Conservation (phyloP, 1,140 invertebrate genomes). For the Bombyx mandarina region DNA sequence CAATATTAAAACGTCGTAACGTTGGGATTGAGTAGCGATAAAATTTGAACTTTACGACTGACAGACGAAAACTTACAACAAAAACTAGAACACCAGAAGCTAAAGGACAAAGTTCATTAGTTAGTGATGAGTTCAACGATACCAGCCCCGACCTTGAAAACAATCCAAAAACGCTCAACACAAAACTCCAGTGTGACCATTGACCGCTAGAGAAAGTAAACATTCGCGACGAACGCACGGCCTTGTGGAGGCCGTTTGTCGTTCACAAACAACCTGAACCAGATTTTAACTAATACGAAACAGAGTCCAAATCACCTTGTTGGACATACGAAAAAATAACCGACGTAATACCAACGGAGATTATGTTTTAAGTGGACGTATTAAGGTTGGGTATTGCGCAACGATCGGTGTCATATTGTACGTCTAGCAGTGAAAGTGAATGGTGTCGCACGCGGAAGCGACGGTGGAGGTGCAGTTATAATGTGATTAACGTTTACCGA, state of each 20-base stretch:
- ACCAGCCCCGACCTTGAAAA: constrained; percentile 22
- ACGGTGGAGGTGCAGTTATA: constrained; percentile 46
- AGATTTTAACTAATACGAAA: constrained; percentile 22
- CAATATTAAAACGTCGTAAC: too few species aligned
- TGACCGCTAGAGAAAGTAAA: constrained; percentile 64
- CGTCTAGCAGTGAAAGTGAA: constrained; percentile 49
- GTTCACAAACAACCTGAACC: constrained; percentile 18
- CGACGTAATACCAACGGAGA: constrained; percentile 9
- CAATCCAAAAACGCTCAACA: constrained; percentile 16
- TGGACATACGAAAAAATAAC: constrained; percentile 26
- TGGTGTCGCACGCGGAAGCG: constrained; percentile 54
- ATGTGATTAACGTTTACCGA: constrained; percentile 33
- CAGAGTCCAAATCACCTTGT: constrained; percentile 25
- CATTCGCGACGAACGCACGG: constrained; percentile 30
- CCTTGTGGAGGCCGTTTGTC: constrained; percentile 42
- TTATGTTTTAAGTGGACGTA: too few species aligned
- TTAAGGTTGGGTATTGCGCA: too few species aligned
- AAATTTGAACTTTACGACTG: too few species aligned
- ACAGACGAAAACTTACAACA: neutral
- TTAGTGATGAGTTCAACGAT: neutral
- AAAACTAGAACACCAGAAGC: neutral
- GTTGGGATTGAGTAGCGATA: too few species aligned
- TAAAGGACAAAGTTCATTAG: neutral
- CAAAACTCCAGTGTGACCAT: constrained; percentile 36
- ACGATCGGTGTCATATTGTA: too few species aligned